Evolutionary conservation across 2,113 vertebrate species (phyloP), one percentile per base, ranked within the genome.

Genomic region (Microcebus tavaratra): DNA sequence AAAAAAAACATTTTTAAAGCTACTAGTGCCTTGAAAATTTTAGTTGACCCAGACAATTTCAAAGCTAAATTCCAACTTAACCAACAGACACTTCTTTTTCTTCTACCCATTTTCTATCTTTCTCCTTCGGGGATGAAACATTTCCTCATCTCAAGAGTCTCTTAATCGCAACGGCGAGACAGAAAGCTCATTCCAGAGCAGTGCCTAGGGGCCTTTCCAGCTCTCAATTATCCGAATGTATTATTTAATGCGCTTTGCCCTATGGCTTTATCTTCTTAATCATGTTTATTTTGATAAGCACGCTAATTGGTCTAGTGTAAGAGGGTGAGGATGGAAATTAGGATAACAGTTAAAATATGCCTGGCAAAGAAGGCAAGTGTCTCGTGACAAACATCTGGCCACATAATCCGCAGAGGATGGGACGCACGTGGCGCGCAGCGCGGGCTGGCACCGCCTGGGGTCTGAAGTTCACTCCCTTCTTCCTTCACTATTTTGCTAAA

Each of bases 371-470:
- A 29, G 59, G 34, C 27, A 23, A 39, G n/a, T 20, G 27, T 78
- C 53, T 67, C 1, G 11, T 0, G 18, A 78, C 9, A 36, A 93
- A 93, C 59, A 12, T 50, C 59, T n/a, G 25, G n/a, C 14, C 18
- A 12, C 8, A 5, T 1, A 67, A 55, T 23, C 39, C 61, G 18
- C 27, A 8, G 23, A 73, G 59, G 21, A 14, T 25, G 42, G 36
- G 13, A 5, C 8, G 25, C 3, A 10, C 63, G 0, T 6, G 84
- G 3, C 34, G 61, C 70, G 39, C 4, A 4, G 36, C 7, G 13
- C 45, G 70, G 50, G 3, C 0, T 11, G 91, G 68, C 76, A 3
- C 8, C 14, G 2, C 8, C 72, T 82, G 25, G 8, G 73, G n/a
- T 57, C 31, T 18, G n/a, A 86, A 79, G 42, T 27, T 2, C 25